Evolutionary conservation across 2,797 vertebrate species (phyloP), one percentile per base, ranked within the genome.

Genomic region (Cossypha heuglini): DNA sequence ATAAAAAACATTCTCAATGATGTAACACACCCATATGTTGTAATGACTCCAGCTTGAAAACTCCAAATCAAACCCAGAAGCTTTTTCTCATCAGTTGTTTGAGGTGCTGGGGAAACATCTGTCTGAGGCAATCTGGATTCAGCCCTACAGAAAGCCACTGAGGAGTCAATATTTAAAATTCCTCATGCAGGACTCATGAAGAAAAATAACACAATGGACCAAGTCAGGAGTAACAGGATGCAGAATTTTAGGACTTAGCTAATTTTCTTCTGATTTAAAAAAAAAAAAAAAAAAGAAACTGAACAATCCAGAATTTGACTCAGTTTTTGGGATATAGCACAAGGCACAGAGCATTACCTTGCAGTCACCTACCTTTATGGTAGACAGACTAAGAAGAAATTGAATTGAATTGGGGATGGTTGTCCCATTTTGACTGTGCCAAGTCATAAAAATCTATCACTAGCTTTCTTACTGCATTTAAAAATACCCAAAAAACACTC

Each of bases 141-240:
- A 72, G 49, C 13, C 49, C 74, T 43, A 61, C 37, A 79, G 40
- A 77, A 94, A 91, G 21, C 16, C 59, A 48, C 45, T 5, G 66
- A 74, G 38, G 28, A 84, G 37, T 59, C 67, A 67, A 10, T 13
- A 69, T 28, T 72, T 46, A 51, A 45, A 72, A 84, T 55, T 73
- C 33, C 38, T 64, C 31, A 18, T 0, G 0, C 2, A 43, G 31
- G 19, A 17, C 7, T 82, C 33, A 10, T 0, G 10, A 92, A 85
- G 37, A 52, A 89, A 94, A 96, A 75, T 20, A 61, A 40, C 35
- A 55, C 8, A 43, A 16, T 9, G 17, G 20, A 51, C 35, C 26
- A 38, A 94, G 35, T 4, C 51, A 52, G 19, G 7, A 43, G n/a
- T 11, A 69, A 26, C 3, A 48, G 16, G 5, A 48, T 7, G 14